Conservation (phyloP, 2,797 vertebrate species). For the Taenioides sp. region DNA sequence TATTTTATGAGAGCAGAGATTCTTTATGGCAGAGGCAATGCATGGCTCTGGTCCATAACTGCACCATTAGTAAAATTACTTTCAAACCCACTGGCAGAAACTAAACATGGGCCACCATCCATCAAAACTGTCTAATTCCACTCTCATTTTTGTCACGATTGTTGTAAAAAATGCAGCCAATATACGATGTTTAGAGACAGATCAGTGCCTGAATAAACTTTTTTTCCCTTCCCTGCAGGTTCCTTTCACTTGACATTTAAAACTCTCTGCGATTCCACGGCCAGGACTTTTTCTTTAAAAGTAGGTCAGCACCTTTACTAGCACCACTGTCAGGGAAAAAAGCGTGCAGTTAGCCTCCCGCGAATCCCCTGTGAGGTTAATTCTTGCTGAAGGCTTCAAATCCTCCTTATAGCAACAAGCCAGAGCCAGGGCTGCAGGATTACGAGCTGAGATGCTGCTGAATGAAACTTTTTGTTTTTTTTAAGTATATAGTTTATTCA, state of each 20-base stretch:
- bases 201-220: background rate
- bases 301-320: constrained; percentile 20
- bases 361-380: constrained; percentile 28
- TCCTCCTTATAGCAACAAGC: constrained; percentile 7
- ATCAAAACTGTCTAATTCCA: constrained; percentile 8
- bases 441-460: background rate
- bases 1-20: constrained; percentile 9
- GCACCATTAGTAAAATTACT: constrained; percentile 11
- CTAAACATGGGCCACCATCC: constrained; percentile 3
- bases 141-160: background rate
- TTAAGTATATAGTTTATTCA: background rate
- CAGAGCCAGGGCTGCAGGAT: background rate
- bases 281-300: constrained; percentile 14
- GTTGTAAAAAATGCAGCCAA: constrained; percentile 2
- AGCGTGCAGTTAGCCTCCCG: constrained; percentile 14
- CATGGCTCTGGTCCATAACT: constrained; percentile 6
- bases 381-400: constrained; percentile 33
- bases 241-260: constrained; percentile 28
- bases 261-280: constrained; percentile 14
- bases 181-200: background rate
- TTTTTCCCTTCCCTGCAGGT: background rate
- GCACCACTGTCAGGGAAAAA: constrained; percentile 17
- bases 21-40: constrained; percentile 10
- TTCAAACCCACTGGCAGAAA: constrained; percentile 15
- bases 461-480: background rate